Percentiles rank a stretch among this genome's conserved stretches.
Evolutionary conservation across 2,113 vertebrate species (phyloP).

Genomic region (Nesoenas mayeri): DNA sequence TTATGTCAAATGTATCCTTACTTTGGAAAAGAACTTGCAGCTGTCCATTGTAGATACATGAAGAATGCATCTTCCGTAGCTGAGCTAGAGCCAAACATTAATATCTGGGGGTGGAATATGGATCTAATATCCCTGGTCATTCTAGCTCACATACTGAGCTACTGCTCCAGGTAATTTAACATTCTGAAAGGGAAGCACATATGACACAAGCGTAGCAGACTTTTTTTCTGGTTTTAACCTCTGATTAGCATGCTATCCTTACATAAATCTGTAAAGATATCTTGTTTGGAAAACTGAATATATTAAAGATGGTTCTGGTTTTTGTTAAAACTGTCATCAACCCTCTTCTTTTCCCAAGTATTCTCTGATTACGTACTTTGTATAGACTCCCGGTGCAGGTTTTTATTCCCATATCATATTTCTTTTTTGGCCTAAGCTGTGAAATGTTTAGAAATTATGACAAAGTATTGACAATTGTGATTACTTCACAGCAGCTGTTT

Average conservation of each 20-base stretch:
- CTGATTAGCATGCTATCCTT: neutral
- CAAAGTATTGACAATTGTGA: neutral
- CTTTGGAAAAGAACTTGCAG: neutral
- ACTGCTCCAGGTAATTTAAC: neutral
- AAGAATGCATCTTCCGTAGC: neutral
- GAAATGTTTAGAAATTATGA: neutral
- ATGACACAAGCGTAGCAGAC: neutral
- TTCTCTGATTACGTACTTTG: neutral
- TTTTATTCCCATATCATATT: neutral
- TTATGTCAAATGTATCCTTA: neutral
- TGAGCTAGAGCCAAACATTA: neutral
- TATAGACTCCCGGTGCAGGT: neutral
- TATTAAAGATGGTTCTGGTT: neutral
- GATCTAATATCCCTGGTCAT: neutral
- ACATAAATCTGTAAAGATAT: neutral
- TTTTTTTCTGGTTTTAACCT: slow-evolving; percentile 4
- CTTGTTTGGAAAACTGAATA: neutral
- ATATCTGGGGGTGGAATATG: neutral
- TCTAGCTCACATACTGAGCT: neutral
- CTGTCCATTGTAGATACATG: neutral
- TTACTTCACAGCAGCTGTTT: neutral
- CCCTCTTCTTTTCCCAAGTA: neutral
- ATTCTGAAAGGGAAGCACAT: neutral
- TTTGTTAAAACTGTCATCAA: neutral
- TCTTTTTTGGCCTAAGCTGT: neutral